A percentile compares a stretch with the other conserved stretches of the same genome.
Conservation (phyloP, 2,113 vertebrate genomes). For the Dermatemys mawii region DNA sequence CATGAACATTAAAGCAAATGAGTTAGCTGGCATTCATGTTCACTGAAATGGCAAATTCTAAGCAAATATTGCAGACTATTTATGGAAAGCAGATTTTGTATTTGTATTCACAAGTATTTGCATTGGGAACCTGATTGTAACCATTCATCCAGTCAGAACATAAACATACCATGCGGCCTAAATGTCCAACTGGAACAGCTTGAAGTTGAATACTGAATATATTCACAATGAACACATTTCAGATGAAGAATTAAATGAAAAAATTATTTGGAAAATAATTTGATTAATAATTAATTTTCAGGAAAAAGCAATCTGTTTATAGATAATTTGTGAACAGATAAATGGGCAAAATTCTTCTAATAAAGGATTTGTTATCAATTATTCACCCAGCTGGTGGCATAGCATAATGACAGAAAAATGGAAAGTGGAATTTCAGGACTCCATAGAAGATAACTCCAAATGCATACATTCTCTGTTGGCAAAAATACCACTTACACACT, state of each 20-base stretch:
- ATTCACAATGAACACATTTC: not conserved
- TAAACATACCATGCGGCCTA: not conserved
- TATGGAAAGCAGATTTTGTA: not conserved
- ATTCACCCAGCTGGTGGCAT: not conserved
- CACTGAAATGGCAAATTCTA: not conserved
- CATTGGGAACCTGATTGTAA: not conserved
- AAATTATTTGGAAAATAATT: not conserved
- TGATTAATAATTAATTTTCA: not conserved
- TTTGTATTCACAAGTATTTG: not conserved
- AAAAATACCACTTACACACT: not conserved
- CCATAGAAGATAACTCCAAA: not conserved
- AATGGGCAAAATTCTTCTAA: not conserved
- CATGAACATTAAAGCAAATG: not conserved
- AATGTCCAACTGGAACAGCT: not conserved
- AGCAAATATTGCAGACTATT: not conserved
- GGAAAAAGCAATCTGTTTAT: not conserved
- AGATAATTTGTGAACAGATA: not conserved
- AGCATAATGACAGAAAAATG: not conserved
- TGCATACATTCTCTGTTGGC: not conserved
- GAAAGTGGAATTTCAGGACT: not conserved
- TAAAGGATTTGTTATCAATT: not conserved
- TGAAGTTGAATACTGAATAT: not conserved
- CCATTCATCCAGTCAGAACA: not conserved
- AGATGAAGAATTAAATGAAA: not conserved
- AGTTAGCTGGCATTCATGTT: not conserved